Conservation (phyloP, 2,797 vertebrate species). For the Antennarius maculatus region DNA sequence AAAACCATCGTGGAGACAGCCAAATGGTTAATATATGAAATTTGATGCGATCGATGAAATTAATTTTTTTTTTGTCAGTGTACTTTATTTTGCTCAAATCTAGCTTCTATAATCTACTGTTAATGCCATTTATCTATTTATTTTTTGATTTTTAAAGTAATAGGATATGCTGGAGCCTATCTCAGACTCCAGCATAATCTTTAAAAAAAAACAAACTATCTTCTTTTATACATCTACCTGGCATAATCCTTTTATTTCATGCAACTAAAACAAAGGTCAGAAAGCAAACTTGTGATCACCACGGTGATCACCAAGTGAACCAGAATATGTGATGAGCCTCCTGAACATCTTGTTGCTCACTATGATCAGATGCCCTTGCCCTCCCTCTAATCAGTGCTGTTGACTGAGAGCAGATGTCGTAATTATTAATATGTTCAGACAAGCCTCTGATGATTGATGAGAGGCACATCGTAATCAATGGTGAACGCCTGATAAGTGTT, state of each 20-base stretch:
- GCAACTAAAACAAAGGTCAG: slow-evolving; percentile 47
- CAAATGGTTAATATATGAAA: neutral
- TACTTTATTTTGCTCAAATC: too few species aligned
- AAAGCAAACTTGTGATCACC: slow-evolving; percentile 43
- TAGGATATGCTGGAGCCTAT: too few species aligned
- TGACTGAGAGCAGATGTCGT: slow-evolving; percentile 81
- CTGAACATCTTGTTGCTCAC: slow-evolving; percentile 56
- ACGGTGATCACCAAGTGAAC: slow-evolving; percentile 50
- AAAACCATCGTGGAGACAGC: neutral
- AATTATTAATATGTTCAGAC: slow-evolving; percentile 80
- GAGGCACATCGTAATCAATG: slow-evolving; percentile 84
- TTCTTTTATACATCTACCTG: neutral
- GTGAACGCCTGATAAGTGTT: slow-evolving; percentile 82
- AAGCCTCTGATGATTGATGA: slow-evolving; percentile 83
- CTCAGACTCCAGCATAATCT: too few species aligned
- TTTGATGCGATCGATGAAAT: neutral
- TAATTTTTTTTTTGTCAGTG: too few species aligned
- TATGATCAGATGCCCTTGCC: slow-evolving; percentile 48
- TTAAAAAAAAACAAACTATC: too few species aligned
- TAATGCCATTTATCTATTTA: too few species aligned
- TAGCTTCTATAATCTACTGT: too few species aligned
- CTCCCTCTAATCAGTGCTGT: slow-evolving; percentile 74
- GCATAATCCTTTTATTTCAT: slow-evolving; percentile 1
- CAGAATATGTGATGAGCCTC: slow-evolving; percentile 49
- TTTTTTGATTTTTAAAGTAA: too few species aligned